These are phyloP conservation scores for Anser cygnoides DNA, from an alignment of 2,113 vertebrate genomes.

Conservation along the genomic window DNA sequence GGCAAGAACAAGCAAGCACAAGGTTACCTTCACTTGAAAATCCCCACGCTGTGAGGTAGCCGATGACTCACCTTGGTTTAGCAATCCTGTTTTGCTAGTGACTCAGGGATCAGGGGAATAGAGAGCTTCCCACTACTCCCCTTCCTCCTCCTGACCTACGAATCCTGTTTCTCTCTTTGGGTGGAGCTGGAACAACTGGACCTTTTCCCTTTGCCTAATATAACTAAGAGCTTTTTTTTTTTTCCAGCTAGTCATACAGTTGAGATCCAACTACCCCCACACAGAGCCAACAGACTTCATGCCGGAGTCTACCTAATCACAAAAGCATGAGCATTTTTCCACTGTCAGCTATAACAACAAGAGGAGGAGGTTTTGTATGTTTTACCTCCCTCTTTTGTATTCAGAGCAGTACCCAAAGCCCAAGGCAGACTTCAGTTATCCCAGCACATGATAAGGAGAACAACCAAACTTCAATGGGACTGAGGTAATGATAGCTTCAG, in stretches of 20 bases:
- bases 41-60: not conserved
- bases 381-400: not conserved
- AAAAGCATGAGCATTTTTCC: not conserved
- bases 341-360: not conserved
- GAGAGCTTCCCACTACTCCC: not conserved
- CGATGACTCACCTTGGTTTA: not conserved
- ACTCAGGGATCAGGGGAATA: not conserved
- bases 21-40: not conserved
- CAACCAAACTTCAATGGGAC: not conserved
- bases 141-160: not conserved
- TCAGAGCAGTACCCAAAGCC: not conserved
- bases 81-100: not conserved
- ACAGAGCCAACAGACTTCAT: not conserved
- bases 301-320: not conserved
- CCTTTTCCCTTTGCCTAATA: not conserved
- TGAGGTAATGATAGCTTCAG: not conserved
- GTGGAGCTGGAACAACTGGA: not conserved
- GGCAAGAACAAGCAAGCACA: not conserved
- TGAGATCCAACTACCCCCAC: not conserved
- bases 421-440: not conserved
- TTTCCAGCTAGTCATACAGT: not conserved
- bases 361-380: fast-evolving
- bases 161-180: not conserved
- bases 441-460: not conserved
- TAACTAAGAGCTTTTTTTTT: not conserved